Evolutionary conservation across 2,888 invertebrate species (phyloP), one percentile per base, ranked within the genome.

Genomic region (Thecophora atra): DNA sequence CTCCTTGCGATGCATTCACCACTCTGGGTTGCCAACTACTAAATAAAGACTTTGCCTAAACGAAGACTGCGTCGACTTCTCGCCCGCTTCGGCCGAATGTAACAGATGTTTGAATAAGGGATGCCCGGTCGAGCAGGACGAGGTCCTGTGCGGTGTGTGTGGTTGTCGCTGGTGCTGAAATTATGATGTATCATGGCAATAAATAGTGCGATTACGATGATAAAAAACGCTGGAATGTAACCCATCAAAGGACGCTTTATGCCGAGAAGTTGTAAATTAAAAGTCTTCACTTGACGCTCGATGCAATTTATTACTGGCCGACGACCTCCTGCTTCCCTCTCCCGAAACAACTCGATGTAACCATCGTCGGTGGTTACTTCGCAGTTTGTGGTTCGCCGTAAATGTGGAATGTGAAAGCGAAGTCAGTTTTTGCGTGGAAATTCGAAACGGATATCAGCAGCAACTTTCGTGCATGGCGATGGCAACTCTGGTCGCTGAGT

Each of bases 181-280:
- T 81, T 80, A 79, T 80, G 82, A 81, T 80, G 83, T 82, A 83
- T 82, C 80, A 81, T 83, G 80, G 79, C 82, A 82, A 82, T 83
- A 83, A 82, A 82, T 82, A 82, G 80, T 81, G 82, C 72, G 82
- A 82, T 82, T 82, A 82, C 72, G 72, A 70, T 58, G 67, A 66
- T 72, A 72, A 70, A 37, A 21, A 63, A 47, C 51, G 47, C 47
- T 47, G 47, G 15, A 17, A n/a, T 47, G n/a, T 47, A 47, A 11
- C 47, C 47, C 15, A 11, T 47, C 47, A 11, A 47, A n/a, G 47
- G 47, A 47, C 17, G 47, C 1, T n/a, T 47, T 47, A 47, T n/a
- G n/a, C n/a, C n/a, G n/a, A n/a, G 47, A 47, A 17, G 47, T n/a
- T n/a, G 47, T 47, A 47, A 47, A 47, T 47, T 47, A n/a, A 11